Evolutionary conservation across 2,113 vertebrate genomes (phyloP).

Genomic region (Thryonomys swinderianus): DNA sequence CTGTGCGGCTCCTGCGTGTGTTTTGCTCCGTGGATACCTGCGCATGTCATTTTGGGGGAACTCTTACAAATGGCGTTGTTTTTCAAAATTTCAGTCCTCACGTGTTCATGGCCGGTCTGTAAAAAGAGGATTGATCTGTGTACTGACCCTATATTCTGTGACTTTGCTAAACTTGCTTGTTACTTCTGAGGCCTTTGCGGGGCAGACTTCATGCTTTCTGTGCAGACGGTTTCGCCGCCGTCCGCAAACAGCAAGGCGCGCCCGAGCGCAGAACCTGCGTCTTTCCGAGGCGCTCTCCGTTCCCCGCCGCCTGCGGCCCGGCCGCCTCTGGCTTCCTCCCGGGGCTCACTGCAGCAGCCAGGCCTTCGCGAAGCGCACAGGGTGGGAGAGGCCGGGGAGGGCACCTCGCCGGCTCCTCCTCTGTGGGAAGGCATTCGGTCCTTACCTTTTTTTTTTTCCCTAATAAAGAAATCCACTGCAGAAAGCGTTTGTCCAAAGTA

Average conservation of each 20-base stretch:
- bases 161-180: not conserved
- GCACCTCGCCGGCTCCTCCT: not conserved
- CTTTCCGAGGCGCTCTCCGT: not conserved
- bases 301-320: no score
- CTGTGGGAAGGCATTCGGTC: not conserved
- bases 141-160: not conserved
- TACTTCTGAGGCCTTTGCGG: not conserved
- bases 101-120: not conserved
- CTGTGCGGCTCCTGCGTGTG: not conserved
- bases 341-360: not conserved
- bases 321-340: not conserved
- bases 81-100: not conserved
- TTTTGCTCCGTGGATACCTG: not conserved
- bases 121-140: not conserved
- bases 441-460: not conserved
- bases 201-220: not conserved
- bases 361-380: not conserved
- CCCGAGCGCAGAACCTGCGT: not conserved
- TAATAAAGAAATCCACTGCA: slow-evolving; percentile 40
- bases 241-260: not conserved
- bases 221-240: not conserved
- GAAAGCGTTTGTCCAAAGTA: slow-evolving; percentile 73
- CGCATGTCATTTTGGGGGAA: not conserved
- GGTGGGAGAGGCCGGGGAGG: not conserved
- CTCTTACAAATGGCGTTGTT: not conserved